These are phyloP conservation scores for Coregonus sp. DNA, from an alignment of 2,797 vertebrate species.

Conservation along the genomic window DNA sequence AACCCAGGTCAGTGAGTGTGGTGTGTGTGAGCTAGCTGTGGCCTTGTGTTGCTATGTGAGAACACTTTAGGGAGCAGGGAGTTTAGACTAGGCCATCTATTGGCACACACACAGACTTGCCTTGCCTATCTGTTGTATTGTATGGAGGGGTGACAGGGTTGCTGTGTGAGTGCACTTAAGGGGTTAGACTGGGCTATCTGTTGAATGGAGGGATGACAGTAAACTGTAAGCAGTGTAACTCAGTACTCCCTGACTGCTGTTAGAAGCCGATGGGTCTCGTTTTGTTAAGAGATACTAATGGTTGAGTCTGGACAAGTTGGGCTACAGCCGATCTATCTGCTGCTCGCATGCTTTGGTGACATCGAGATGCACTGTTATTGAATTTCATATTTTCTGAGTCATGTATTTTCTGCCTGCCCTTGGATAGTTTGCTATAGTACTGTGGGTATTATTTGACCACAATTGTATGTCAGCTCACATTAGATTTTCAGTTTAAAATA, in stretches of 20 bases:
- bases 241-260: conserved; percentile 36
- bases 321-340: neutral
- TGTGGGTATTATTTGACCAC: neutral
- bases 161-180: conserved; percentile 18
- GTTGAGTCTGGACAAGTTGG: conserved; percentile 11
- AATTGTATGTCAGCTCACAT: neutral
- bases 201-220: conserved; percentile 12
- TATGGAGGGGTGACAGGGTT: neutral
- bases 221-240: conserved; percentile 17
- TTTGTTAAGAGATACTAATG: conserved; percentile 4
- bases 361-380: neutral
- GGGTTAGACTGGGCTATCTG: conserved; percentile 22
- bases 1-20: conserved; percentile 28
- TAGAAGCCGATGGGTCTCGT: neutral
- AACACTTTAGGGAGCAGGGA: too few relatives aligned
- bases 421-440: neutral
- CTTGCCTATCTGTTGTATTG: conserved; percentile 3
- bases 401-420: conserved; percentile 4
- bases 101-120: neutral
- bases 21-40: neutral
- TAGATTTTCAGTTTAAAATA: conserved; percentile 3
- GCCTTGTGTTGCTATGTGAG: conserved; percentile 24
- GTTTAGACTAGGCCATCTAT: too few relatives aligned
- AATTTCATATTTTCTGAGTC: conserved; percentile 8
- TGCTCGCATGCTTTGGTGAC: conserved; percentile 1